phyloP scores from a whole-genome alignment of 1,140 invertebrate species.

The Drosophila fuyamai region DNA sequence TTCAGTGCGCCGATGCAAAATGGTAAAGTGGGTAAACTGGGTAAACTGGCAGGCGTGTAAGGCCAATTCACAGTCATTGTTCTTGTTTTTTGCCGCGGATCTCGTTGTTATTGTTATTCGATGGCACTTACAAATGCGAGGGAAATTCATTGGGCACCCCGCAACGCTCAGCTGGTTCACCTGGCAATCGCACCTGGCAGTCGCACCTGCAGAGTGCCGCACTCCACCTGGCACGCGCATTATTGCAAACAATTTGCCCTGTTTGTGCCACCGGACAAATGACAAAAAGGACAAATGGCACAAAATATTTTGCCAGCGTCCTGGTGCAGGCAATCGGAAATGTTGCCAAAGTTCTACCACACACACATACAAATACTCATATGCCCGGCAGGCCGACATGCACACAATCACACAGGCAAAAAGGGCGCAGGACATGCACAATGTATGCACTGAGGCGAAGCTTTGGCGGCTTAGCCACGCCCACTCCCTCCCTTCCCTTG shows the following conservation, averaged over 20 bases:
- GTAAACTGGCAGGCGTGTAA: constrained; percentile 33
- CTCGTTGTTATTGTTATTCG: constrained; percentile 43
- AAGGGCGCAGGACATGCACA: constrained; percentile 29
- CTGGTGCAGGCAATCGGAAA: constrained; percentile 69
- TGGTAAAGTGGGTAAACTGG: neutral
- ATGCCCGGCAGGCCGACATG: constrained; percentile 25
- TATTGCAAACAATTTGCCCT: constrained; percentile 81
- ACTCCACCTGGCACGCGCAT: constrained; percentile 70
- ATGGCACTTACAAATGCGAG: constrained; percentile 58
- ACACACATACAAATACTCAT: constrained; percentile 32
- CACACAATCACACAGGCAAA: constrained; percentile 10
- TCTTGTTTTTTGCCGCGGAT: constrained; percentile 14
- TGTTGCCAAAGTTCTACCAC: constrained; percentile 76
- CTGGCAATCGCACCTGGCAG: constrained; percentile 36
- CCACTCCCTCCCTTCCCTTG: neutral
- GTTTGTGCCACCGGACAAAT: constrained; percentile 76
- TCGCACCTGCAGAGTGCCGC: constrained; percentile 30
- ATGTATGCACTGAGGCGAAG: constrained; percentile 62
- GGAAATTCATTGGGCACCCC: constrained; percentile 63
- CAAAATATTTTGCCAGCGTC: constrained; percentile 42
- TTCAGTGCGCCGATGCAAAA: constrained; percentile 10
- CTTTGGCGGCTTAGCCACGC: constrained; percentile 46
- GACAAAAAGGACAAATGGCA: constrained; percentile 60
- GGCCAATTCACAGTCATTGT: constrained; percentile 29
- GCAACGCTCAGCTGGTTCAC: constrained; percentile 22